Evolutionary conservation across 1,140 invertebrate species (phyloP), one percentile per base, ranked within the genome.

Genomic region (Eubasilissa regina): DNA sequence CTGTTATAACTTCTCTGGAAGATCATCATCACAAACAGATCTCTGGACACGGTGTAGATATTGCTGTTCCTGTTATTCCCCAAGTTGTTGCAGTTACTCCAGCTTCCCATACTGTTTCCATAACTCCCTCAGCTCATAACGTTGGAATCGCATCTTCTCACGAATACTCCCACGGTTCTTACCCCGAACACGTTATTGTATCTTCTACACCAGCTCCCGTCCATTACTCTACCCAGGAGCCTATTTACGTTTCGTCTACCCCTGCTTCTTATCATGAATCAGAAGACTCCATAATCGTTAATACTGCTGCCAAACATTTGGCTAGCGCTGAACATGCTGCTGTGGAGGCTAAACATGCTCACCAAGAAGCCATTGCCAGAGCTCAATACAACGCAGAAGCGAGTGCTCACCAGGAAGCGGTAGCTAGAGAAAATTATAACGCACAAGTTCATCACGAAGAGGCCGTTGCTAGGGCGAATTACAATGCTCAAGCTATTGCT

Each of bases 241-340:
- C 85, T 9, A 62, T 77, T 4, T 8, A 80, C 6, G 48, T 83
- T 9, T 81, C 84, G 44, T 80, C 85, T 3, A 83, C 83, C 13
- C 74, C 84, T n/a, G 43, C 21, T 44, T 80, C 76, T 68, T 80
- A 78, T 25, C 79, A 70, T 19, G 43, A 64, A 17, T 84, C 86
- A 55, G 84, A 86, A 12, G 88, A 88, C 78, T 83, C 84, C 7
- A 82, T 88, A 3, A 84, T 86, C 1, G 84, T 89, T 0, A 87
- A 89, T 53, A 81, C 86, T 1, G 85, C 87, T 15, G 87, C 87
- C 77, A 77, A 68, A 47, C 43, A 79, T 84, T 84, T 25, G 79
- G 76, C 75, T 51, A 62, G 21, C 25, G 56, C 79, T 8, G 83
- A 85, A 75, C 83, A 84, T 72, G 83, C 77, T 9, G 79, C 62